Conservation (phyloP, 2,888 invertebrate species). For the Entomobrya multifasciata region DNA sequence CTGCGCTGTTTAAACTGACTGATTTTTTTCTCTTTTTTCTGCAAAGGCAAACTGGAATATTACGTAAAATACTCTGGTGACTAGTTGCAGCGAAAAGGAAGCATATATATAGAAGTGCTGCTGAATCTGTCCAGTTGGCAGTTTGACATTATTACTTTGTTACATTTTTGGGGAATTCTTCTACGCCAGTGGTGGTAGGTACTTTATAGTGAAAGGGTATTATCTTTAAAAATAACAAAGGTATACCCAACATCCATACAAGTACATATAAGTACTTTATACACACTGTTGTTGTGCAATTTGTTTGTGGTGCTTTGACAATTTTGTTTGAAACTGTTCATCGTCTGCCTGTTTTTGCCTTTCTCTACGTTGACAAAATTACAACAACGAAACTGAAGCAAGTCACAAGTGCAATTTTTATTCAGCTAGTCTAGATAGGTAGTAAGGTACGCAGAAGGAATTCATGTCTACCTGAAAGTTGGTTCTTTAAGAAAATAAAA, state of each 20-base stretch:
- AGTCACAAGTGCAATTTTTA: slow-evolving; percentile 39
- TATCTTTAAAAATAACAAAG: too few species aligned
- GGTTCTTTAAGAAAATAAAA: too few species aligned
- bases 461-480: neutral
- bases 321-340: slow-evolving; percentile 17
- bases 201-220: neutral
- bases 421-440: slow-evolving; percentile 14
- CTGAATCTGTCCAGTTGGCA: slow-evolving; percentile 39
- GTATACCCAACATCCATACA: too few species aligned
- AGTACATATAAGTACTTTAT: too few species aligned
- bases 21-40: neutral
- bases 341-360: slow-evolving; percentile 17
- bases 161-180: slow-evolving; percentile 12
- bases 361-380: neutral
- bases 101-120: neutral
- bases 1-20: slow-evolving; percentile 26
- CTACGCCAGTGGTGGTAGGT: neutral
- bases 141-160: slow-evolving; percentile 54
- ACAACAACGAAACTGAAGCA: neutral
- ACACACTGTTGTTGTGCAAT: slow-evolving; percentile 6
- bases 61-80: slow-evolving; percentile 40
- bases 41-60: slow-evolving; percentile 16
- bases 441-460: neutral
- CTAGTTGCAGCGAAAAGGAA: neutral
- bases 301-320: slow-evolving; percentile 52